Evolutionary conservation across 1,140 invertebrate species (phyloP), one percentile per base, ranked within the genome.

Genomic region (Drosophila sp.): DNA sequence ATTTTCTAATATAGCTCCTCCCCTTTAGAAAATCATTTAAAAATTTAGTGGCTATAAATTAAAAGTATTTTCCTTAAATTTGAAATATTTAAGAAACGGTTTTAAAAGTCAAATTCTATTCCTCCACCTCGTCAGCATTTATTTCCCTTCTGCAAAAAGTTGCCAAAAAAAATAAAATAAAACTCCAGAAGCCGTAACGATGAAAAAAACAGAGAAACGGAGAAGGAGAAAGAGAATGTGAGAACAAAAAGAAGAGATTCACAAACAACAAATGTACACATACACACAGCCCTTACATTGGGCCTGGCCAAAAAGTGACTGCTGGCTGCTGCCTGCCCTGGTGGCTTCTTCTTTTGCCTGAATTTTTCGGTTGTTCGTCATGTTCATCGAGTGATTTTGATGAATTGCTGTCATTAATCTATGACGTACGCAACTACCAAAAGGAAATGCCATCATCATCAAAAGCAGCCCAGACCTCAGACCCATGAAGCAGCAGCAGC

Each of bases 361-460:
- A 90, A 50, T 90, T 86, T 90, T 90, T 90, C 72, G 86, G 79
- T 69, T 80, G 79, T 76, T 91, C 84, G 85, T 91, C 86, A 89
- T 92, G 91, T 92, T 89, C 91, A 92, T 91, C 89, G 89, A 92
- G 90, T 92, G 91, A 92, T 92, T 92, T 90, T 92, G 91, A 92
- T 91, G 91, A 82, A 92, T 92, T 84, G 91, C 91, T 86, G 90
- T 80, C 91, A 92, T 92, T 92, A 92, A 92, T 92, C 91, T 91
- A 92, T 92, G 91, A 92, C 91, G 90, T 92, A 92, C 90, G 81
- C 91, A 86, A 92, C 89, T 91, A 91, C 81, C 89, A 85, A 91
- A 23, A 91, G 89, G 80, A 91, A 91, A 91, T 91, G 84, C 86
- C 86, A 90, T 89, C 84, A 89, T 89, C 84, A 89, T 89, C 84